Conservation (phyloP, 1,140 invertebrate genomes). For the Penaeus japonicus region DNA sequence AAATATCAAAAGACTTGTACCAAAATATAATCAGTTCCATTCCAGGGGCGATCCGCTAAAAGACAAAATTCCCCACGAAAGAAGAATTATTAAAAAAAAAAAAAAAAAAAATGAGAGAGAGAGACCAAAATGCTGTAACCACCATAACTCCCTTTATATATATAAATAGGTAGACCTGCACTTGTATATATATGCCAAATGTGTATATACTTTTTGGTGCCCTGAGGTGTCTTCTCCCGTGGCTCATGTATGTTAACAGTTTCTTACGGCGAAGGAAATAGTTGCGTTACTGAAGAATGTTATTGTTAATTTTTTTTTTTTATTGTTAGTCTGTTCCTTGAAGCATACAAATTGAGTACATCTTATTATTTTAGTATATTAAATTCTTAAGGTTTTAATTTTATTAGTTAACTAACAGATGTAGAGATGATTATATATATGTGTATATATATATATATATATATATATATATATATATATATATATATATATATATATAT, state of each 20-base stretch:
- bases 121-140: background rate
- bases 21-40: too few species aligned
- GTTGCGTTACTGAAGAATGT: background rate
- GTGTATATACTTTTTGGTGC: background rate
- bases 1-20: too few species aligned
- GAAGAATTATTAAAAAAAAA: background rate
- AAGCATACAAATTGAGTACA: too few species aligned
- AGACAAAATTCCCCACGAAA: too few species aligned
- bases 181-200: background rate
- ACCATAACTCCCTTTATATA: background rate
- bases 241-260: background rate
- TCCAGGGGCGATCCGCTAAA: too few species aligned
- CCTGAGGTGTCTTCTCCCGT: background rate
- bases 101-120: background rate
- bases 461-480: constrained; percentile 13
- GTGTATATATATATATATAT: background rate
- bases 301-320: too few species aligned
- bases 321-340: too few species aligned
- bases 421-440: background rate
- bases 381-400: background rate
- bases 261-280: background rate
- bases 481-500: constrained; percentile 13
- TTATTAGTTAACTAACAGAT: background rate
- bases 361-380: too few species aligned
- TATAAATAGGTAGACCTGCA: background rate